phyloP scores from a whole-genome alignment of 1,140 invertebrate genomes.

The Solen grandis region DNA sequence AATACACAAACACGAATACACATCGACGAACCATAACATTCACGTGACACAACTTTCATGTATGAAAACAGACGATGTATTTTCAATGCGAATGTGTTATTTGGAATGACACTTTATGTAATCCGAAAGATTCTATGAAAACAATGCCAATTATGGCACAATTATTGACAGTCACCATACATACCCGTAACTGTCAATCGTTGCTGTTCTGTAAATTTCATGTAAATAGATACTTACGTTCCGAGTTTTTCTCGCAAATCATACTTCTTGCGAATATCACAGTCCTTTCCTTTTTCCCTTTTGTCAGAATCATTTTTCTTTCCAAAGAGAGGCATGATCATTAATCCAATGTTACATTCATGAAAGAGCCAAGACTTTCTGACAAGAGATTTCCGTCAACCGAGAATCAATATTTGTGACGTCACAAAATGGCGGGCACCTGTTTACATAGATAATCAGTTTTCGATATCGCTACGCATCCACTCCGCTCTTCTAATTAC shows the following conservation, averaged over 20 bases:
- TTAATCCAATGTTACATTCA: not conserved
- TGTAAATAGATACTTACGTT: slow-evolving; percentile 54
- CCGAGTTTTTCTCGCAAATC: slow-evolving; percentile 60
- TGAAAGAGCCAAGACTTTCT: not conserved
- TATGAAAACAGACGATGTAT: too few species aligned
- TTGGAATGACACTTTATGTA: too few species aligned
- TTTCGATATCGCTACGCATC: not conserved
- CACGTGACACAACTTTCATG: too few species aligned
- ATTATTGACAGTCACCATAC: too few species aligned
- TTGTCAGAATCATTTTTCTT: slow-evolving; percentile 56
- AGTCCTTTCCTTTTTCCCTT: slow-evolving; percentile 52
- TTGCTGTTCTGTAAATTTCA: not conserved
- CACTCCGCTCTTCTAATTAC: not conserved
- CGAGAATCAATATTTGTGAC: slow-evolving; percentile 43
- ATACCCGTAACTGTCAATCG: too few species aligned
- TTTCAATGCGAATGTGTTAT: too few species aligned
- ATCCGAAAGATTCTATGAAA: too few species aligned
- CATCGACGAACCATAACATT: too few species aligned
- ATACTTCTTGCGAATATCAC: slow-evolving; percentile 57
- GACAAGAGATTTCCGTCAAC: slow-evolving; percentile 34
- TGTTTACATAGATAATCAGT: slow-evolving; percentile 50
- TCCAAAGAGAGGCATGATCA: slow-evolving; percentile 59
- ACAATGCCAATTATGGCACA: too few species aligned
- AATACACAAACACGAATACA: too few species aligned
- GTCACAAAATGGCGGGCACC: slow-evolving; percentile 54